A percentile compares a stretch with the other conserved stretches of the same genome.
Conservation (phyloP, 1,140 invertebrate species). For the Nebria ingens region DNA sequence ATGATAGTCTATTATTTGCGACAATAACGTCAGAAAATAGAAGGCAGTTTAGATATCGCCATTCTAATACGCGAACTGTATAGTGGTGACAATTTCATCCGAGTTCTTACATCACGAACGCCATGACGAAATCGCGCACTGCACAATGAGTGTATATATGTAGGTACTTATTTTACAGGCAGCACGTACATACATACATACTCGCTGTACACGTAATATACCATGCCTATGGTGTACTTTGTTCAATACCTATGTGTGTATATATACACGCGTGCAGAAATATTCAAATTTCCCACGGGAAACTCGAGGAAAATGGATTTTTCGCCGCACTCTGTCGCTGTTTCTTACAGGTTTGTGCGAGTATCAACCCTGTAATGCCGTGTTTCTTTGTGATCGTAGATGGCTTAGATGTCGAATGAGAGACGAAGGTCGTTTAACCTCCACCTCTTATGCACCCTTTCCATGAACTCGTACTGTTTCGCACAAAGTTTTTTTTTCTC, state of each 20-base stretch:
- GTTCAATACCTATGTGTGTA: not conserved
- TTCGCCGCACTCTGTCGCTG: constrained; percentile 17
- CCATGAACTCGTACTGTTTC: not conserved
- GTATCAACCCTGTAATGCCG: not conserved
- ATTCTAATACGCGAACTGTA: constrained; percentile 27
- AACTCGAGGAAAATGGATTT: constrained; percentile 24
- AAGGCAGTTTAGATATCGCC: constrained; percentile 25
- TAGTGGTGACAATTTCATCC: constrained; percentile 28
- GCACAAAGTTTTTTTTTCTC: not conserved
- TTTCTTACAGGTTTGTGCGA: constrained; percentile 3
- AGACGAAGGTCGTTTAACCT: not conserved
- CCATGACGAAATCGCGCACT: too few relatives aligned
- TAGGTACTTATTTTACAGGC: not conserved
- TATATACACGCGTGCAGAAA: constrained; percentile 17
- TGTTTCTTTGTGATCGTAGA: constrained; percentile 4
- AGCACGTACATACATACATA: not conserved
- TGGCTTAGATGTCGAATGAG: not conserved
- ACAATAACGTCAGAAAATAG: constrained; percentile 20
- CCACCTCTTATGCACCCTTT: not conserved
- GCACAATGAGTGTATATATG: not conserved
- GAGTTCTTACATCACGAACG: not conserved
- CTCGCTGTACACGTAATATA: not conserved
- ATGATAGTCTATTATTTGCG: constrained; percentile 22
- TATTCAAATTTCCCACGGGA: constrained; percentile 28
- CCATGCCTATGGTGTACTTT: not conserved